These are phyloP conservation scores for Prunella strophiata DNA, from an alignment of 2,797 vertebrate genomes.

Conservation along the genomic window DNA sequence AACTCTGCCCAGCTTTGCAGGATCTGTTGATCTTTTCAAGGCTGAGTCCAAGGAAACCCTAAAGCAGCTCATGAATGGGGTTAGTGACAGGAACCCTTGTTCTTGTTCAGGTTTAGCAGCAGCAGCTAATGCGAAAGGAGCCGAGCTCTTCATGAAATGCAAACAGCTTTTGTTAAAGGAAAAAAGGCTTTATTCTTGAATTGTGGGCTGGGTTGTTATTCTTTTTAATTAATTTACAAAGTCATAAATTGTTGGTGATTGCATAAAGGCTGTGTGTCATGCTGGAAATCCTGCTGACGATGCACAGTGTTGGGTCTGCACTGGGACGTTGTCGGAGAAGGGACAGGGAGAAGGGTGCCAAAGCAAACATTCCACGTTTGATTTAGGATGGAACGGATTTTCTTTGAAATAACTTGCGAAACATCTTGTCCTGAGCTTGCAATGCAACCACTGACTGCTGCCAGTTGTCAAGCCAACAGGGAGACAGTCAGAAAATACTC, in stretches of 20 bases:
- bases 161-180: slow-evolving; percentile 32
- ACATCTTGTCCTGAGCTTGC: slow-evolving; percentile 22
- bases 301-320: slow-evolving; percentile 19
- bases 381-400: slow-evolving; percentile 49
- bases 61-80: background rate
- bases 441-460: background rate
- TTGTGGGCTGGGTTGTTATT: slow-evolving; percentile 23
- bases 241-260: slow-evolving; percentile 23
- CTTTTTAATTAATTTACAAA: slow-evolving; percentile 28
- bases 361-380: slow-evolving; percentile 53
- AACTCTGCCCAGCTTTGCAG: background rate
- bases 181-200: slow-evolving; percentile 26
- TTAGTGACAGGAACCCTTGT: background rate
- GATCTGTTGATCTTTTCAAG: background rate
- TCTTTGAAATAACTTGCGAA: slow-evolving; percentile 46
- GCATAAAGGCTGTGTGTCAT: slow-evolving; percentile 30
- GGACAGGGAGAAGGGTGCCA: background rate
- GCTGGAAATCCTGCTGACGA: slow-evolving; percentile 41
- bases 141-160: background rate
- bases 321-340: background rate
- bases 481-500: background rate
- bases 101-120: slow-evolving; percentile 34
- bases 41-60: background rate
- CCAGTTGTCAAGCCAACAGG: background rate
- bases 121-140: background rate